Base-by-base conservation (phyloP, 1,140 invertebrate genomes). In the Sinella curviseta region DNA sequence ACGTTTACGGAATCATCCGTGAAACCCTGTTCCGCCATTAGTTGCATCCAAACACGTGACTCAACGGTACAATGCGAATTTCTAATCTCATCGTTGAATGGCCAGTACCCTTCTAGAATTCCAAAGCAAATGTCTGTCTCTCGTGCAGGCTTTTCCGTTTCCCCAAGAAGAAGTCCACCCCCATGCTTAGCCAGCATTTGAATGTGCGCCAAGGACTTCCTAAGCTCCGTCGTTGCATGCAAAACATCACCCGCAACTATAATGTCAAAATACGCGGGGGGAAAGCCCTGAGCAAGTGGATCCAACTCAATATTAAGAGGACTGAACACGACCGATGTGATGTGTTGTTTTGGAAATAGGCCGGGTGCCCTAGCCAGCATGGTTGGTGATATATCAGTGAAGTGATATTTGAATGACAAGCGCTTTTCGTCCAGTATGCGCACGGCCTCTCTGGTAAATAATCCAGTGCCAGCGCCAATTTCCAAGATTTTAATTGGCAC, bases 301-400 rank as follows among this genome's bases (percentile, higher is more conserved):
- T 77, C 77, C 0, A 34, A n/a, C 20, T 77, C 77, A 1, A 77
- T 70, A 39, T 77, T 67, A 0, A 77, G 34, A 26, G 67, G 33
- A 67, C 48, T 67, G 26, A 36, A 77, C 0, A 16, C 30, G 20
- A 77, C 36, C 24, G n/a, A 34, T n/a, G 34, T 77, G n/a, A n/a
- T n/a, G n/a, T n/a, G 20, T 60, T 31, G 39, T n/a, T n/a, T n/a
- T n/a, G n/a, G n/a, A n/a, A n/a, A n/a, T n/a, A n/a, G n/a, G 26
- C 70, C 67, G 1, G 57, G 57, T 39, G 39, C 70, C 0, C 34
- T 65, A 17, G 70, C 30, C 28, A n/a, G n/a, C n/a, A 77, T 39
- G 26, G 67, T 31, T 14, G 77, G 77, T 12, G 77, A 77, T 26
- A 77, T 77, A 39, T 77, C 77, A 12, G 77, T 77, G 34, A 77